Base-by-base conservation (phyloP, 2,113 vertebrate genomes). In the Carassius gibelio region DNA sequence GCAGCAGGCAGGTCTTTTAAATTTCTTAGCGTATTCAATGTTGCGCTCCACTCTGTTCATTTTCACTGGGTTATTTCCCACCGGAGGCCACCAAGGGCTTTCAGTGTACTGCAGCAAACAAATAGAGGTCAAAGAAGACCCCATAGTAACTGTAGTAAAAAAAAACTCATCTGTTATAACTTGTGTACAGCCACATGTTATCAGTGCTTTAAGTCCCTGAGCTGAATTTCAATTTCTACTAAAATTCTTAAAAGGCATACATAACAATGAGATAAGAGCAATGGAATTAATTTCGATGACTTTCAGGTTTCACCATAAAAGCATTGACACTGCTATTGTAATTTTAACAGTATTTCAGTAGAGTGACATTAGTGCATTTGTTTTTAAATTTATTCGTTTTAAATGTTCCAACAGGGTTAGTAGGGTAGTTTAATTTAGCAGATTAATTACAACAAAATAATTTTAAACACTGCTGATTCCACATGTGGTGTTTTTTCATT, bases 81-180 rank as follows among this genome's bases (percentile, higher is more conserved):
- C 38, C 75, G 89, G 88, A 90, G 80, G 23, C 57, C 14, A 57
- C 13, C 52, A 48, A 81, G 34, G 78, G 78, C 26, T 86, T 69
- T 66, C 74, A 23, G 86, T 83, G 74, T 89, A 88, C 85, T 90
- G 79, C 84, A 68, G 50, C 84, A 88, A 85, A 86, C 86, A 91
- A 92, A 90, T 88, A 68, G 92, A 93, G 90, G 92, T 94, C 92
- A 92, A 68, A 64, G 23, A 84, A 82, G 87, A 89, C 84, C 66
- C 68, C 48, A 82, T 21, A 82, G 38, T 74, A 76, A 69, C 68
- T 57, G 82, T 87, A 72, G 83, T 50, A 42, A 83, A 42, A 42
- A 83, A 42, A 68, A 84, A 59, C 50, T 75, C 48, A 45, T 59
- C 61, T 72, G 91, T 75, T 48, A 89, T 88, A 84, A 85, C 86